Evolutionary conservation across 1,140 invertebrate genomes (phyloP), one percentile per base, ranked within the genome.

Genomic region (Drosophila pachea): DNA sequence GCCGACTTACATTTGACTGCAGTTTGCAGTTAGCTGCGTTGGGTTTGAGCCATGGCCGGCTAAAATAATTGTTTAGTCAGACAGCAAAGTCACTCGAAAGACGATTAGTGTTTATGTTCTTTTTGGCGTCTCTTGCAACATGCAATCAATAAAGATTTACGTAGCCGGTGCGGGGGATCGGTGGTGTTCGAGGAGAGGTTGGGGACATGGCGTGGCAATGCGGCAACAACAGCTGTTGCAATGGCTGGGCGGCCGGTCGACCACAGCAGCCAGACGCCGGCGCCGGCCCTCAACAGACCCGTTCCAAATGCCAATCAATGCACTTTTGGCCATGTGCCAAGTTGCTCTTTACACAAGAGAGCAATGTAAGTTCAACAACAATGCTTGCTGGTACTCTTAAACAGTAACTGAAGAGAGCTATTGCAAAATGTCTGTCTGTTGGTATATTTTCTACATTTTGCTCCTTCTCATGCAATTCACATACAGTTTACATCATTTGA

Each of bases 261-360:
- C 66, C 72, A 59, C 75, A 83, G 79, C 79, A 84, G 73, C 79
- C 76, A 78, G 82, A 81, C 81, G 73, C 73, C 76, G 79, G 69
- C 73, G 62, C 42, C 48, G 72, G 67, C 52, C 60, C 61, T 63
- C 75, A 65, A 56, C 65, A 76, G 49, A 62, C 68, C 52, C 56
- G 73, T 70, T 67, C 55, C 62, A 64, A 86, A 81, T 71, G 76
- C 65, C 81, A 86, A 86, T 86, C 81, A 86, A 86, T 86, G 81
- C 81, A 87, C 68, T 86, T 86, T 86, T 86, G 82, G 82, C 82
- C 83, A 86, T 87, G 83, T 86, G 82, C 82, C 82, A 86, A 86
- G 83, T 86, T 86, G 67, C 81, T 86, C 81, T 86, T 86, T 52
- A 16, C 61, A 16, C 14, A 47, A 59, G 58, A 77, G 74, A 69